These are phyloP conservation scores for Furcifer pardalis DNA, from an alignment of 2,797 vertebrate genomes.

Conservation along the genomic window DNA sequence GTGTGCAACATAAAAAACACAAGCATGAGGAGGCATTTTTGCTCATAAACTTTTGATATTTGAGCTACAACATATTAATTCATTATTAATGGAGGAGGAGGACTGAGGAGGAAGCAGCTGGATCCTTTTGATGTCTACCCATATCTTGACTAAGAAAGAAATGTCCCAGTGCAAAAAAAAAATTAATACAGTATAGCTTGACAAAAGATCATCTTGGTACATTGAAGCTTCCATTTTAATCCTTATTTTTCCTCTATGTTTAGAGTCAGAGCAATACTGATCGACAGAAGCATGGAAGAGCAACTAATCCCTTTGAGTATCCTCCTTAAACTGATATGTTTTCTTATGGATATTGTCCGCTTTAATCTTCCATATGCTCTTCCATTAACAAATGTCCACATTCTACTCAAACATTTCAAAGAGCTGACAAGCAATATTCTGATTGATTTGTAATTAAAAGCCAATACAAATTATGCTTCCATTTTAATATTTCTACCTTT, in stretches of 20 bases:
- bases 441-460: constrained; percentile 15
- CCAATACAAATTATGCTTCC: constrained; percentile 17
- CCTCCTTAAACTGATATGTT: constrained; percentile 26
- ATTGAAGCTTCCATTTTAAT: neutral
- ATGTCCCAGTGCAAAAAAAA: neutral
- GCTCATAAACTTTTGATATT: neutral
- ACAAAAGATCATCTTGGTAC: neutral
- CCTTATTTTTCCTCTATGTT: neutral
- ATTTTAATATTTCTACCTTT: neutral
- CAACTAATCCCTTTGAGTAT: constrained; percentile 30
- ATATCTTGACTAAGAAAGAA: too few species aligned
- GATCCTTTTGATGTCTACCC: neutral
- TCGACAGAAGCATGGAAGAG: constrained; percentile 18
- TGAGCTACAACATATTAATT: neutral
- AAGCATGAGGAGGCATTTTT: neutral
- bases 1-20: too few species aligned
- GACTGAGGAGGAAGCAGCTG: too few species aligned
- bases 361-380: constrained; percentile 35
- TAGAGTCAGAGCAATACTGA: constrained; percentile 1
- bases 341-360: constrained; percentile 15
- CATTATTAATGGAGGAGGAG: neutral
- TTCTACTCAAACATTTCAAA: constrained; percentile 16
- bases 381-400: constrained; percentile 22
- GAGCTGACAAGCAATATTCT: constrained; percentile 17
- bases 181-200: constrained; percentile 3